These are phyloP conservation scores for Vanacampus margaritifer DNA, from an alignment of 2,113 vertebrate genomes.

Conservation along the genomic window DNA sequence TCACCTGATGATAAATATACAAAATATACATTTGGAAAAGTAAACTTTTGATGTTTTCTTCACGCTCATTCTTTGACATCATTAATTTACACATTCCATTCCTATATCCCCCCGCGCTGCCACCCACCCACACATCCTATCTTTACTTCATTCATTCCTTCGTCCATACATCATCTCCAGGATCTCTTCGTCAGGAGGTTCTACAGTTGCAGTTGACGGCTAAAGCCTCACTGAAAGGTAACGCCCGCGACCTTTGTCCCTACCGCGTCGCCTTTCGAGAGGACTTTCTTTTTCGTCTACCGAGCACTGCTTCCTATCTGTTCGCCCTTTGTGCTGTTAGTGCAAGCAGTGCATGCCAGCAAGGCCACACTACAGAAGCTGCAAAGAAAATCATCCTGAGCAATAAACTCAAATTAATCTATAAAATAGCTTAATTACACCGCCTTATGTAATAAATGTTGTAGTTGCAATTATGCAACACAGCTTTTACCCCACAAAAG, in stretches of 20 bases:
- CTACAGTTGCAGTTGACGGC: constrained; percentile 76
- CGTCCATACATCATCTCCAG: constrained; percentile 49
- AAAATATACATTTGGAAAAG: background rate
- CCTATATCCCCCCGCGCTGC: background rate
- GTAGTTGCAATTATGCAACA: background rate
- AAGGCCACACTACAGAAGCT: background rate
- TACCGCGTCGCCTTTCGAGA: background rate
- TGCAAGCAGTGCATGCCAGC: background rate
- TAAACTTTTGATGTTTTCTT: constrained; percentile 16
- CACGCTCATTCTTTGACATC: constrained; percentile 3
- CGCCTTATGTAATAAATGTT: background rate
- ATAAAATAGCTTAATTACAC: background rate
- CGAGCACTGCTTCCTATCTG: background rate
- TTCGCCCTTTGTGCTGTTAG: too few species aligned
- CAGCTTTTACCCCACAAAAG: too few species aligned
- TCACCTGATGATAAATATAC: too few species aligned
- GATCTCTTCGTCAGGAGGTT: constrained; percentile 76
- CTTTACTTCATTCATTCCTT: constrained; percentile 19
- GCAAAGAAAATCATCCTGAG: background rate
- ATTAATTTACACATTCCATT: background rate
- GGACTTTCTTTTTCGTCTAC: background rate
- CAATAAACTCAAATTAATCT: too few species aligned
- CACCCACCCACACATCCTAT: background rate
- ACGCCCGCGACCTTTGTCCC: constrained; percentile 19
- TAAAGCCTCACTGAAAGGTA: constrained; percentile 74